A percentile compares a stretch with the other conserved stretches of the same genome.
Conservation (phyloP, 2,888 invertebrate species). For the Miltochrista miniata region DNA sequence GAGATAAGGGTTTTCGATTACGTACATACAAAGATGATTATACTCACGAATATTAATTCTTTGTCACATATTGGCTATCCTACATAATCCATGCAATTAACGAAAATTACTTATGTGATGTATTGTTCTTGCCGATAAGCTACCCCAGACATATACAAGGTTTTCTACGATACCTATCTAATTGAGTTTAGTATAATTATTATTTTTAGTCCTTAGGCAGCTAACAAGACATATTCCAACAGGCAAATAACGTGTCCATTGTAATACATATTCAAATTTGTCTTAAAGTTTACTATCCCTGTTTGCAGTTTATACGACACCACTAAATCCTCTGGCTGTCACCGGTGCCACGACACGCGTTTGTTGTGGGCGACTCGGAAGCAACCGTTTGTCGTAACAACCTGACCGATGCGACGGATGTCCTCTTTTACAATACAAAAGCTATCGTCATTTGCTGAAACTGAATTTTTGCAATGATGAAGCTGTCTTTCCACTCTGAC, state of each 20-base stretch:
- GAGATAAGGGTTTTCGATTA: too few species aligned
- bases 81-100: too few species aligned
- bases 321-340: background rate
- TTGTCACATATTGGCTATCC: background rate
- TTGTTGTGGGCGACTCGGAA: background rate
- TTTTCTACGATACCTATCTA: background rate
- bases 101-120: too few species aligned
- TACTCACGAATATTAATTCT: background rate
- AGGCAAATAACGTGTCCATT: too few species aligned
- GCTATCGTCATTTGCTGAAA: background rate
- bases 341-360: background rate
- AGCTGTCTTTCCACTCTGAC: too few species aligned
- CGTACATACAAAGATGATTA: background rate
- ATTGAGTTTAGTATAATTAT: too few species aligned
- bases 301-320: background rate
- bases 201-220: too few species aligned
- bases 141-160: background rate
- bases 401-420: too few species aligned
- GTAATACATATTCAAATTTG: background rate
- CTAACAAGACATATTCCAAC: background rate
- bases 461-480: too few species aligned
- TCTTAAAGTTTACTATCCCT: background rate
- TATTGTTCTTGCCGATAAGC: background rate
- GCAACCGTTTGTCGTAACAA: conserved; percentile 9
- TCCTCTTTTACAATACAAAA: background rate